Percentiles rank a stretch among this genome's conserved stretches.
Evolutionary conservation across 2,797 vertebrate genomes (phyloP).

Genomic region (Zalophus californianus): DNA sequence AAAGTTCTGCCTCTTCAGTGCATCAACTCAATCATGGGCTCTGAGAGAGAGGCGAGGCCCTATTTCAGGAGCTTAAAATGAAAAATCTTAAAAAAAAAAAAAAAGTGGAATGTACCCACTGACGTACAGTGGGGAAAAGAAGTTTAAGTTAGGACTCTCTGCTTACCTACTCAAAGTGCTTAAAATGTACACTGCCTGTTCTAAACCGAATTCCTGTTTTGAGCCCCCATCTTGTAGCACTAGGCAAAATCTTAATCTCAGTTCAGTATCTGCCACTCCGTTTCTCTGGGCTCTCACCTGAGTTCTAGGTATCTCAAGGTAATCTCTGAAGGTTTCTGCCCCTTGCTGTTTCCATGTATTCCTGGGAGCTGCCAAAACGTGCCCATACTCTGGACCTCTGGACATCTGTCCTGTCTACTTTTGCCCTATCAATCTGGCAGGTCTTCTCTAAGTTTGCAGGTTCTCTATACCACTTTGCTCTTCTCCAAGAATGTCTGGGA

Average conservation of each 20-base stretch:
- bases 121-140: not conserved
- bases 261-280: not conserved
- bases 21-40: not conserved
- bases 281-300: not conserved
- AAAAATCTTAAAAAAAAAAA: not conserved
- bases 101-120: not conserved
- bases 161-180: not conserved
- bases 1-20: not conserved
- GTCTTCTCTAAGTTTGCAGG: not conserved
- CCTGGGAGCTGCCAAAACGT: fast-evolving
- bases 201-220: not conserved
- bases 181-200: not conserved
- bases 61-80: not conserved
- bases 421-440: not conserved
- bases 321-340: not conserved
- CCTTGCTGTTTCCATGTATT: not conserved
- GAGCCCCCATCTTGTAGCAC: not conserved
- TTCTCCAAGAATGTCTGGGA: too few relatives aligned
- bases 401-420: not conserved
- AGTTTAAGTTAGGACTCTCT: not conserved
- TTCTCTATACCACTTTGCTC: not conserved
- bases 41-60: not conserved
- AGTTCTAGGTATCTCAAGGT: not conserved
- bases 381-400: not conserved
- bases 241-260: not conserved